A percentile compares a stretch with the other conserved stretches of the same genome.
Conservation (phyloP, 64 coral and sea anemone genomes). For the Catalaphyllia jardinei region DNA sequence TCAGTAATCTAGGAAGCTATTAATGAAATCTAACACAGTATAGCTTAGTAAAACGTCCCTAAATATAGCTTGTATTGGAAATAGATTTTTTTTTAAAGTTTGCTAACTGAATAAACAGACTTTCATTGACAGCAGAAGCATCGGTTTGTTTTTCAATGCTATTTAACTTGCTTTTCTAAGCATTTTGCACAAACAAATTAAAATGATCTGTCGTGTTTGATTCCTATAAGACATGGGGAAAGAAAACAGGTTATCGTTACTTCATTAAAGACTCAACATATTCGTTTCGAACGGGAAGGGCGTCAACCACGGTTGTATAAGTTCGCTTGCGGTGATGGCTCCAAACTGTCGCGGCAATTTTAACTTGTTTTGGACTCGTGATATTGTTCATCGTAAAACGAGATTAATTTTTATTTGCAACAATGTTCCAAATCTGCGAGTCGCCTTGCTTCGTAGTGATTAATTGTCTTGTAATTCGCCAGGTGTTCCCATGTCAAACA, state of each 20-base stretch:
- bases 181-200: conserved; percentile 1
- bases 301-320: not conserved
- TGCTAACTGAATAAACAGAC: conserved; percentile 23
- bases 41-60: not conserved
- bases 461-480: no score
- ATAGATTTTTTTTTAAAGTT: not conserved
- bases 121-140: conserved; percentile 3
- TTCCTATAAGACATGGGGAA: not conserved
- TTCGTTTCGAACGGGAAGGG: not conserved
- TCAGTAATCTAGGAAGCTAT: not conserved
- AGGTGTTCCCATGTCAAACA: no score
- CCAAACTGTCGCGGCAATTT: not conserved
- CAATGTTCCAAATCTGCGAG: not conserved
- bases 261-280: not conserved
- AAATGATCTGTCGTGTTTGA: not conserved
- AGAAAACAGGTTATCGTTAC: not conserved
- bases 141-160: not conserved
- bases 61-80: not conserved
- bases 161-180: not conserved
- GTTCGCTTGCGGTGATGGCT: not conserved
- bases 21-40: not conserved
- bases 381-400: not conserved
- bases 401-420: not conserved
- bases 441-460: no score
- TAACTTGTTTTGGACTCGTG: not conserved